Percentiles rank a stretch among this genome's conserved stretches.
Evolutionary conservation across 2,797 vertebrate species (phyloP).

Genomic region (Craterocephalus amniculus): DNA sequence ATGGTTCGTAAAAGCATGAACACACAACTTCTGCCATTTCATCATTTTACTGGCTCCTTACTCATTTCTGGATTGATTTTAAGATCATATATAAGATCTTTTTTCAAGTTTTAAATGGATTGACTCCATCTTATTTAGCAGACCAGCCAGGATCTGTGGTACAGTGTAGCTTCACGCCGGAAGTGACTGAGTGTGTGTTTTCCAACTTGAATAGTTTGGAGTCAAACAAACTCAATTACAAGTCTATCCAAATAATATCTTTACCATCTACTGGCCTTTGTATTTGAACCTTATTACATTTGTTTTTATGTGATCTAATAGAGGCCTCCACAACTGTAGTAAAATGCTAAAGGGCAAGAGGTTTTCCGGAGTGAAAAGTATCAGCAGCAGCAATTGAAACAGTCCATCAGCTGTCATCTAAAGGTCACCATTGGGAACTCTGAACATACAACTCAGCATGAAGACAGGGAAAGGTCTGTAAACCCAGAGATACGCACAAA

Average conservation of each 20-base stretch:
- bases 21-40: no score
- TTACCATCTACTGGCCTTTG: not conserved
- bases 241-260: not conserved
- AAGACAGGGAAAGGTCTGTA: not conserved
- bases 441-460: not conserved
- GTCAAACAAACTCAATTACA: not conserved
- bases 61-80: no score
- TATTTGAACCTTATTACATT: conserved; percentile 2
- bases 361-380: conserved; percentile 9
- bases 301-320: not conserved
- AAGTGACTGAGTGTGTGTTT: no score
- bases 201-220: not conserved
- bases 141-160: no score
- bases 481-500: not conserved
- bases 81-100: no score
- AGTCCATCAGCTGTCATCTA: conserved; percentile 2
- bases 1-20: no score
- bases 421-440: conserved; percentile 14
- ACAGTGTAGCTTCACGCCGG: no score
- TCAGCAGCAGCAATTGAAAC: conserved; percentile 5
- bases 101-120: no score
- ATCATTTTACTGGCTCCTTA: no score
- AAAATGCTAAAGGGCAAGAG: not conserved
- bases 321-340: not conserved
- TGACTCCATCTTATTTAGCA: no score